Percentiles rank a stretch among this genome's conserved stretches.
Evolutionary conservation across 2,888 invertebrate genomes (phyloP).

Genomic region (Trissolcus brochymenae): DNA sequence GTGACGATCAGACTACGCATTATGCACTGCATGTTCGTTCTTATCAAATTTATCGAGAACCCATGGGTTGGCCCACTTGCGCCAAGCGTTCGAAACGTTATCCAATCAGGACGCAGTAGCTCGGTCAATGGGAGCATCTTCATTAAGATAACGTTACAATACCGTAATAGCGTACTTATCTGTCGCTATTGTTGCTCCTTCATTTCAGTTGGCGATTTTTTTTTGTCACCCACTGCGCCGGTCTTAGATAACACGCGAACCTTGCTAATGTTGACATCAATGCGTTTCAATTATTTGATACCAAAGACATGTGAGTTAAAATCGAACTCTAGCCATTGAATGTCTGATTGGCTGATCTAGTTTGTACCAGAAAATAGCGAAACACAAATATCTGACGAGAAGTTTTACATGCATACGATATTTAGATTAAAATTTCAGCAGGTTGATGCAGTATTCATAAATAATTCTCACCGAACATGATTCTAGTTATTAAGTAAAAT

Average conservation of each 20-base stretch:
- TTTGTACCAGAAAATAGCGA: conserved; percentile 6
- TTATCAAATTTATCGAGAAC: conserved; percentile 55
- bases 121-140: conserved; percentile 57
- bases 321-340: conserved; percentile 31
- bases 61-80: conserved; percentile 45
- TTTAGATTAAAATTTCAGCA: too few relatives aligned
- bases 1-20: conserved; percentile 33
- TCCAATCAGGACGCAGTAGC: conserved; percentile 51
- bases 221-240: conserved; percentile 17
- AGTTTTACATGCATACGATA: too few relatives aligned
- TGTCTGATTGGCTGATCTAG: conserved; percentile 22
- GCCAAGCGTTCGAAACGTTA: conserved; percentile 50
- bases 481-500: too few relatives aligned
- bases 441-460: too few relatives aligned
- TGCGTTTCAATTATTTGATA: conserved; percentile 53
- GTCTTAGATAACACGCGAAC: conserved; percentile 41
- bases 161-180: conserved; percentile 52
- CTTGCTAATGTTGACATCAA: conserved; percentile 46
- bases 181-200: conserved; percentile 51
- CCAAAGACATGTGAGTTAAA: conserved; percentile 43
- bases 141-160: conserved; percentile 58
- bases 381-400: background rate
- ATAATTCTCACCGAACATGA: too few relatives aligned
- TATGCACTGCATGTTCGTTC: conserved; percentile 50
- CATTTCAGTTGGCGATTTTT: conserved; percentile 41